These are phyloP conservation scores for Drosophila maculinotata DNA, from an alignment of 2,888 invertebrate genomes.

Conservation along the genomic window DNA sequence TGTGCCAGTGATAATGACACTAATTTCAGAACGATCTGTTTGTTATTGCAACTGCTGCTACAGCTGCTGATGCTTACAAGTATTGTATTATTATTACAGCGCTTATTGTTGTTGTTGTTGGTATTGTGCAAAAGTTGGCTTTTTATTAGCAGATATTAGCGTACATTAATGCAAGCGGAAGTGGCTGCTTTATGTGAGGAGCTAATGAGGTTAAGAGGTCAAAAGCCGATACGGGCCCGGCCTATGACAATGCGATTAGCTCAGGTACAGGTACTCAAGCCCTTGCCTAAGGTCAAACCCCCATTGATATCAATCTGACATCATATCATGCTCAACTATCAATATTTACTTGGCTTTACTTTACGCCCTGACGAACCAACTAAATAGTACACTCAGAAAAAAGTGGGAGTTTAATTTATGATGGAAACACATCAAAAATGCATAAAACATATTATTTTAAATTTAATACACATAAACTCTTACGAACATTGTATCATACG, in stretches of 20 bases:
- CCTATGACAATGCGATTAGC: conserved; percentile 18
- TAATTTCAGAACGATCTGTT: conserved; percentile 59
- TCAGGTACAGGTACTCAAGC: conserved; percentile 33
- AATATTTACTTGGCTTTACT: conserved; percentile 38
- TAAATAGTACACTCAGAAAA: conserved; percentile 16
- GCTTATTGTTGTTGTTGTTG: conserved; percentile 3
- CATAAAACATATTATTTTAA: too few relatives aligned
- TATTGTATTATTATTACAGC: conserved; percentile 14
- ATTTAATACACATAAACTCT: too few relatives aligned
- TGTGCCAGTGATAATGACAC: conserved; percentile 76
- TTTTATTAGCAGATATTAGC: conserved; percentile 54
- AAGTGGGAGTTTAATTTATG: background rate
- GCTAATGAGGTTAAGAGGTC: conserved; percentile 65
- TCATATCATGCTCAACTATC: conserved; percentile 6
- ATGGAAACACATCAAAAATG: background rate
- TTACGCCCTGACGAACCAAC: conserved; percentile 27
- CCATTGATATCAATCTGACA: conserved; percentile 20
- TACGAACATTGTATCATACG: too few relatives aligned
- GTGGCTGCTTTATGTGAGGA: conserved; percentile 28
- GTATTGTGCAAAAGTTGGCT: conserved; percentile 18
- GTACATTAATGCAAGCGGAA: conserved; percentile 64
- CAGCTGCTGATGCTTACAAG: conserved; percentile 9
- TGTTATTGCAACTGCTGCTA: conserved; percentile 23
- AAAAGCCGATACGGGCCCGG: conserved; percentile 11
- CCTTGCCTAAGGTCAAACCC: conserved; percentile 46